Percentiles rank a stretch among this genome's conserved stretches.
phyloP scores from a whole-genome alignment of 2,888 invertebrate species.

The Acronicta aceris region DNA sequence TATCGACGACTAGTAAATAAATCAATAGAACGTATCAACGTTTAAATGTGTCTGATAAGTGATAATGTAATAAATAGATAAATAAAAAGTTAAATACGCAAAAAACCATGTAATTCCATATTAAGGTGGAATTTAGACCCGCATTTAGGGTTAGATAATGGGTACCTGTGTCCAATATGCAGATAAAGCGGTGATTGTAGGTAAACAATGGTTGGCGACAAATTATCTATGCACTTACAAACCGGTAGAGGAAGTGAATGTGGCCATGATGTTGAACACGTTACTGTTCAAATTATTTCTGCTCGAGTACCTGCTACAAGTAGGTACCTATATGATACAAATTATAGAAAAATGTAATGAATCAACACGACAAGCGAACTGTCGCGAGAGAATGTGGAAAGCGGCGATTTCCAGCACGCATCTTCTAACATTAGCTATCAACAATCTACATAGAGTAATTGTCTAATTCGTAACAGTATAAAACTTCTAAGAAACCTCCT shows the following conservation, averaged over 20 bases:
- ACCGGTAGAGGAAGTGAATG: conserved; percentile 70
- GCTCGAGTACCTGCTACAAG: conserved; percentile 22
- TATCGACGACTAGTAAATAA: conserved; percentile 11
- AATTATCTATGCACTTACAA: conserved; percentile 10
- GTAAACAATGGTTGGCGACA: conserved; percentile 20
- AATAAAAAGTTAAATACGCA: not conserved
- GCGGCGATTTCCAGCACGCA: conserved; percentile 37
- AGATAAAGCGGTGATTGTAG: not conserved
- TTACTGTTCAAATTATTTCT: conserved; percentile 21
- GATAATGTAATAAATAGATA: not conserved
- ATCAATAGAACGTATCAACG: not conserved
- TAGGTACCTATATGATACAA: conserved; percentile 28
- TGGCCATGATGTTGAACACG: conserved; percentile 60
- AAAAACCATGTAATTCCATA: not conserved
- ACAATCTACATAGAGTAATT: too few species aligned
- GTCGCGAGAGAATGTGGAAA: conserved; percentile 51
- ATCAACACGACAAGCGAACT: conserved; percentile 30
- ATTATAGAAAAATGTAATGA: conserved; percentile 46
- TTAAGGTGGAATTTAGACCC: not conserved
- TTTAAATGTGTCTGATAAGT: not conserved
- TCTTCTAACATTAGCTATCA: conserved; percentile 7
- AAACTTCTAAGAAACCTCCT: too few species aligned
- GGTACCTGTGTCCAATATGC: conserved; percentile 4
- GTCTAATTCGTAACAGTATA: too few species aligned
- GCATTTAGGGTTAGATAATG: not conserved